Base-by-base conservation (phyloP, 2,797 vertebrate genomes). In the Labeo calbasu region DNA sequence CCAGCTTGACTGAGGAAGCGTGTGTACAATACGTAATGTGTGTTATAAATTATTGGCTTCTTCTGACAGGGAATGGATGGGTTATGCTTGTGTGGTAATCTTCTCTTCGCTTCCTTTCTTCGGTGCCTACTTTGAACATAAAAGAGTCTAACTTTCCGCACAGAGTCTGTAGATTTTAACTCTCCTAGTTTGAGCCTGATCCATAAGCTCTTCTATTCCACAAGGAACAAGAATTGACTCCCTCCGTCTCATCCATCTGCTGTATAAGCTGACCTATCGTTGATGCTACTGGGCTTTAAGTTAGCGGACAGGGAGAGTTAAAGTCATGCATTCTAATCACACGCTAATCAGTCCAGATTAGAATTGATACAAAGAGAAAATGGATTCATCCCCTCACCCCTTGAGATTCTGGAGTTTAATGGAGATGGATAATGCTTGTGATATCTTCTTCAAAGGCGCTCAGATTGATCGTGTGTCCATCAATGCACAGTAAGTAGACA, bases 261-360 rank as follows among this genome's bases (percentile, higher is more conserved):
- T 51, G 36, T 21, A 15, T 57, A 63, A 40, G 21, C 63, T n/a
- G 50, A 87, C 81, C 83, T 43, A 63, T 43, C 51, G 8, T 65
- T 73, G 43, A 84, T 40, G 66, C 51, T 61, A 48, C 65, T 70
- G 51, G 36, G 84, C 36, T 68, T 69, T 81, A 40, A n/a, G 53
- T 61, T 70, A 69, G 84, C 2, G 17, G 21, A 75, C 32, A 25
- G 4, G 28, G 40, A 71, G 73, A 70, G 53, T 57, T 77, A 28
- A 59, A 51, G 84, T 69, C 65, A 53, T 63, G 69, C 76, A 86
- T 86, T 83, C 61, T 59, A 79, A 79, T 86, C 80, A 82, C 23
- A 59, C 17, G 17, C 55, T 73, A 86, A 82, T 82, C 81, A 79
- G 81, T 51, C 70, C 36, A 68, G 51, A 79, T 75, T 59, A 53